Conservation (phyloP, 2,113 vertebrate species). For the Butorides virescens region DNA sequence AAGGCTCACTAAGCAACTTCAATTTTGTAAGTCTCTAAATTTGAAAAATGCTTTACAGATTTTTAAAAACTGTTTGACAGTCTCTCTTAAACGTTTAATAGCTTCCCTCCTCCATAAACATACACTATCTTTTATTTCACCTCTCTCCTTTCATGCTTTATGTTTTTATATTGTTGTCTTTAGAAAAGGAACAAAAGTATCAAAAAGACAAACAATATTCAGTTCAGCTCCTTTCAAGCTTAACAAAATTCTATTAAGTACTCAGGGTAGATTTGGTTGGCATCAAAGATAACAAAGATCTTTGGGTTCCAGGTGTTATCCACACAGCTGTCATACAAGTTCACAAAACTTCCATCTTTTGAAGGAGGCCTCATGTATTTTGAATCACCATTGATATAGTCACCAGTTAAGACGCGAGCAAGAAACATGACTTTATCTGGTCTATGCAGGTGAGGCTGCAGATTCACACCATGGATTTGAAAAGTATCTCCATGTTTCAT, state of each 20-base stretch:
- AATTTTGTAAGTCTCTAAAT: background rate
- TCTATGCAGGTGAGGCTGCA: slow-evolving; percentile 70
- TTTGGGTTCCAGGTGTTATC: slow-evolving; percentile 92
- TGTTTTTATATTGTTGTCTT: background rate
- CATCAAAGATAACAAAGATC: slow-evolving; percentile 96
- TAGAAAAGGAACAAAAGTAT: slow-evolving; percentile 16
- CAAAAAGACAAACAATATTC: background rate
- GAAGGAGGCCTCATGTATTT: slow-evolving; percentile 92
- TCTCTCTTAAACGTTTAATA: slow-evolving; percentile 9
- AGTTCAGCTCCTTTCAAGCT: slow-evolving; percentile 25
- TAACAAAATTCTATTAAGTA: slow-evolving; percentile 94
- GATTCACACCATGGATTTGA: slow-evolving; percentile 75
- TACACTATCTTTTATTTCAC: background rate
- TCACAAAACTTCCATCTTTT: slow-evolving; percentile 91
- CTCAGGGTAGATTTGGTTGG: slow-evolving; percentile 97
- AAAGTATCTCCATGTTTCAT: slow-evolving; percentile 87
- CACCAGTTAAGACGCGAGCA: slow-evolving; percentile 91
- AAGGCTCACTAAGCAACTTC: slow-evolving; percentile 15
- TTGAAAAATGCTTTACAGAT: slow-evolving; percentile 31
- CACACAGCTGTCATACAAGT: slow-evolving; percentile 96
- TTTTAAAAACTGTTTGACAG: slow-evolving; percentile 13
- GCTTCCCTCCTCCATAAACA: slow-evolving; percentile 15
- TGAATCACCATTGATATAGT: slow-evolving; percentile 87
- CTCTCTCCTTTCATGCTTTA: slow-evolving; percentile 4
- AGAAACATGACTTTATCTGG: slow-evolving; percentile 92